A percentile compares a stretch with the other conserved stretches of the same genome.
phyloP scores from a whole-genome alignment of 2,888 invertebrate genomes.

The Lamproptera curius region DNA sequence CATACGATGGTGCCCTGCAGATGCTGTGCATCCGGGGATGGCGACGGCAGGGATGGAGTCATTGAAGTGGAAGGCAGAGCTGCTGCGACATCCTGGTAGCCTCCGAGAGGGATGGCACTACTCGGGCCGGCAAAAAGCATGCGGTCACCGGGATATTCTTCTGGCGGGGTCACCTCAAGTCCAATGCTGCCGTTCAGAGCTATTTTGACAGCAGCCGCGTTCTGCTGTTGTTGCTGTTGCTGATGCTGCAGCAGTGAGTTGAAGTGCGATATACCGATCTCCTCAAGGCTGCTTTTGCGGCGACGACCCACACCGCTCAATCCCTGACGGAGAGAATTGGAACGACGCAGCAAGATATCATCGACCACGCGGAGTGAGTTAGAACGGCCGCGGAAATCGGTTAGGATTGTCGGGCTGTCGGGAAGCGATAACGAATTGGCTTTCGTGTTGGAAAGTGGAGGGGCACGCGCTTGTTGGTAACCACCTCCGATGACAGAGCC shows the following conservation, averaged over 20 bases:
- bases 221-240: conserved; percentile 78
- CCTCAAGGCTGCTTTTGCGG: conserved; percentile 90
- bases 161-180: conserved; percentile 84
- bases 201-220: conserved; percentile 88
- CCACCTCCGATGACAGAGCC: conserved; percentile 81
- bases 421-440: conserved; percentile 93
- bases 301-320: conserved; percentile 81
- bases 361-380: conserved; percentile 93
- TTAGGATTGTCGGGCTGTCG: conserved; percentile 90
- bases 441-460: conserved; percentile 89
- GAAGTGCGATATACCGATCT: conserved; percentile 90
- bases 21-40: conserved; percentile 82
- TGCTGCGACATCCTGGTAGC: conserved; percentile 71
- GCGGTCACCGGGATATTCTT: conserved; percentile 78
- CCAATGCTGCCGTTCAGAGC: conserved; percentile 92
- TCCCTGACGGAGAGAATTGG: conserved; percentile 91
- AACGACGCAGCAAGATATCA: conserved; percentile 89
- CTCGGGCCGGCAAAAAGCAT: conserved; percentile 45
- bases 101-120: conserved; percentile 44
- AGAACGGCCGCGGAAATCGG: conserved; percentile 88
- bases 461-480: conserved; percentile 82
- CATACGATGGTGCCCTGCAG: conserved; percentile 95
- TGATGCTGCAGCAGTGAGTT: conserved; percentile 81
- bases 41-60: conserved; percentile 48
- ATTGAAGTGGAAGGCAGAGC: conserved; percentile 58